Percentiles rank a stretch among this genome's conserved stretches.
These are phyloP conservation scores for Oncorhynchus clarkii DNA, from an alignment of 2,113 vertebrate genomes.

Conservation along the genomic window DNA sequence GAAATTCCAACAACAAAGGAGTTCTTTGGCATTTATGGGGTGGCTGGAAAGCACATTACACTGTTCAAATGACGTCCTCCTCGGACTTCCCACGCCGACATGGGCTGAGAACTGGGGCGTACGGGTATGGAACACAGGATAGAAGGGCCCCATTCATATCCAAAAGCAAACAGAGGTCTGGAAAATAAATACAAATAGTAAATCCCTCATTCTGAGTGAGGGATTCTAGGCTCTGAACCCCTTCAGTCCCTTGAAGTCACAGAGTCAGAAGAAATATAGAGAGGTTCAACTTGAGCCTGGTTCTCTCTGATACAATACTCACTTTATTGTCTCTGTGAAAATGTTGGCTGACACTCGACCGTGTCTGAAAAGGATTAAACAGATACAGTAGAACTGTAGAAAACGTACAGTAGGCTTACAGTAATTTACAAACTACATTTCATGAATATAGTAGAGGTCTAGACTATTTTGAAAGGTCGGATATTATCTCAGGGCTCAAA, in stretches of 20 bases:
- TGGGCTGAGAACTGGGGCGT: neutral
- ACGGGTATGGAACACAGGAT: neutral
- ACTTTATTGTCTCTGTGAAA: neutral
- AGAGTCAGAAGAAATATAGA: constrained; percentile 14
- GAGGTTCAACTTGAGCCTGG: constrained; percentile 1
- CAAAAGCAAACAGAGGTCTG: constrained; percentile 16
- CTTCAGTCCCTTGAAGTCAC: constrained; percentile 1
- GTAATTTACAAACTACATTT: too few relatives aligned
- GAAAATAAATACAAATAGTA: constrained; percentile 23
- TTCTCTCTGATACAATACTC: constrained; percentile 10
- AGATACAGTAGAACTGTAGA: neutral
- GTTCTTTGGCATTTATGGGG: constrained; percentile 1
- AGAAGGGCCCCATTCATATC: constrained; percentile 19
- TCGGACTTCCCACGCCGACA: constrained; percentile 3
- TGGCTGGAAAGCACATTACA: constrained; percentile 8
- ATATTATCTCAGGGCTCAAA: too few relatives aligned
- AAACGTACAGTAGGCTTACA: neutral
- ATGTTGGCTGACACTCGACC: neutral
- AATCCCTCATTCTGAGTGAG: constrained; percentile 10
- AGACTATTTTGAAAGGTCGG: too few relatives aligned
- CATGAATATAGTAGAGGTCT: too few relatives aligned
- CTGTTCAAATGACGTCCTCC: neutral
- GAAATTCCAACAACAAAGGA: constrained; percentile 3
- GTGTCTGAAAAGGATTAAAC: neutral
- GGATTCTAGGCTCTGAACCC: constrained; percentile 1